Base-by-base conservation (phyloP, 1,140 invertebrate species). In the Campoletis sonorensis region DNA sequence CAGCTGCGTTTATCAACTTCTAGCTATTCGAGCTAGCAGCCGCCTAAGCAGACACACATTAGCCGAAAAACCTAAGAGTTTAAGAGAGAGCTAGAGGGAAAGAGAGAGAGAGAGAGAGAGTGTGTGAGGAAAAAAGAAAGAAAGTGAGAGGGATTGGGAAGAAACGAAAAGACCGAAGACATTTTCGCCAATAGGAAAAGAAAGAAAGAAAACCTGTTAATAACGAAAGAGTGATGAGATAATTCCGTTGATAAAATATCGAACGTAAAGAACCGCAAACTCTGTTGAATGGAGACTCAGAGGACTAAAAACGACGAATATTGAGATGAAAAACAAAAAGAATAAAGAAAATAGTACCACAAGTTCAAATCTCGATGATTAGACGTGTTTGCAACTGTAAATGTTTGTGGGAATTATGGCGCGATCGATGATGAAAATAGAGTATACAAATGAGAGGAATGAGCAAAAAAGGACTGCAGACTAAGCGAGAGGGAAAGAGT, bases 21-120 rank as follows among this genome's bases (percentile, higher is more conserved):
- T 84, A 92, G 90, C 86, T 87, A 90, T 81, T 89, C 88, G 71
- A 92, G 91, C 91, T 92, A 92, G 91, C 91, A 89, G 91, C 87
- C 86, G 87, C 88, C 88, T 87, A 87, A 86, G 86, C 87, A 88
- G 90, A 86, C 86, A 81, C 82, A 87, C 86, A 85, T 84, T 89
- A 87, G 89, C 83, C 88, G 85, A 87, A 87, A 84, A 84, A 81
- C 58, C 72, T 83, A 51, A 79, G 54, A 71, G 49, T 79, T 27
- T 23, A 26, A 64, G 61, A 26, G 11, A 45, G 40, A 4, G 11
- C 5, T 5, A 10, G 8, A 13, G 40, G 8, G 8, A 45, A 11
- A 45, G 40, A 8, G 40, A 11, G n/a, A n/a, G n/a, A n/a, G n/a
- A n/a, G n/a, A n/a, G n/a, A 11, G 11, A 45, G 11, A 45, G 40